Evolutionary conservation across 2,113 vertebrate genomes (phyloP), one percentile per base, ranked within the genome.

Genomic region (Misgurnus anguillicaudatus): DNA sequence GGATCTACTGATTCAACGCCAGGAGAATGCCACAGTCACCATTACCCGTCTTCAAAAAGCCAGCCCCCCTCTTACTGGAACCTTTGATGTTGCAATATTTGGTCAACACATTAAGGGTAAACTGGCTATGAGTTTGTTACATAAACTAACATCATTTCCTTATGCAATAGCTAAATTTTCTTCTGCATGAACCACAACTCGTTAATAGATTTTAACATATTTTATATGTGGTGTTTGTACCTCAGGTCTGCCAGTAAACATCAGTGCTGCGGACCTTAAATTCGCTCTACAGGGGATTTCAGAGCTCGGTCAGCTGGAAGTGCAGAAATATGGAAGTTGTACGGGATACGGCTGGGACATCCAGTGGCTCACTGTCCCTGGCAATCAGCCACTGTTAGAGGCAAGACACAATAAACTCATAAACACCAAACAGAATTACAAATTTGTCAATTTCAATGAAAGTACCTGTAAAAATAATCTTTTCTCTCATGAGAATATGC

Each of bases 1-100:
- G 38, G 89, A 94, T 68, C 53, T 51, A 6, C 81, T 31, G 24
- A 31, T 31, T 31, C 24, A 31, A 31, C 24, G 24, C 24, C 24
- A 31, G 24, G 24, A 31, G 21, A 82, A 79, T 0, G 70, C 89
- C 63, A 85, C 68, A 6, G 83, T 93, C 83, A 90, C 41, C 14
- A 58, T 96, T 78, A 77, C 81, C 13, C 91, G 91, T 61, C 81
- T 63, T 14, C 89, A 90, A 79, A 85, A 78, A 45, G 94, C 95
- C 7, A 93, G 90, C 11, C 91, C 94, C 1, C 93, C 94, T 61
- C 83, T 95, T 55, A 87, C 64, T 5, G 95, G 95, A 65, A 93
- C 89, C 39, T 94, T 95, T 75, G 91, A 92, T 17, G 84, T 94
- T 58, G 86, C 88, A 69, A 87, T 90, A 53, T 89, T 91, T 6